These are phyloP conservation scores for Progne subis DNA, from an alignment of 2,113 vertebrate species.

Conservation along the genomic window DNA sequence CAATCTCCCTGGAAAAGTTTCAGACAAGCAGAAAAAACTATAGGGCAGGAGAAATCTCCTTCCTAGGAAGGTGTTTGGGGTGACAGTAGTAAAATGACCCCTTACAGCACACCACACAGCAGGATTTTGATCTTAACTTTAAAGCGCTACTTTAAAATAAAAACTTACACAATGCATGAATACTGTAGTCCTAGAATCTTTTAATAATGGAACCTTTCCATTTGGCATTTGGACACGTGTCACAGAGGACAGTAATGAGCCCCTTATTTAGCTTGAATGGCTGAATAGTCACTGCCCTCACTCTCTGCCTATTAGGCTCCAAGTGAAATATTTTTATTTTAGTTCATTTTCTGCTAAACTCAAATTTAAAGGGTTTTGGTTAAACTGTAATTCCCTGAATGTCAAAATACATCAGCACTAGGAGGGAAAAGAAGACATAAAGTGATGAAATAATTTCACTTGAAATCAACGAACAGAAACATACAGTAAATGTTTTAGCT, in stretches of 20 bases:
- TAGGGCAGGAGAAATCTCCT: background rate
- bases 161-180: background rate
- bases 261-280: background rate
- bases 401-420: background rate
- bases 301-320: background rate
- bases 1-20: background rate
- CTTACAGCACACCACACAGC: background rate
- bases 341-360: background rate
- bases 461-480: background rate
- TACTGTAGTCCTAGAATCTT: background rate
- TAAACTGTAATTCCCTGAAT: background rate
- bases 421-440: background rate
- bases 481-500: background rate
- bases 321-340: background rate
- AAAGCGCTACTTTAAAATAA: background rate
- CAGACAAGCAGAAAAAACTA: background rate
- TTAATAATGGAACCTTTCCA: background rate
- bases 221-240: background rate
- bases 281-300: background rate
- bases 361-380: background rate
- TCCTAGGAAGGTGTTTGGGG: background rate
- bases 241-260: background rate
- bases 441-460: background rate
- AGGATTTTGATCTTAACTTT: background rate
- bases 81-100: background rate